Evolutionary conservation across 2,888 invertebrate genomes (phyloP).

Genomic region (Odontomyia ornata): DNA sequence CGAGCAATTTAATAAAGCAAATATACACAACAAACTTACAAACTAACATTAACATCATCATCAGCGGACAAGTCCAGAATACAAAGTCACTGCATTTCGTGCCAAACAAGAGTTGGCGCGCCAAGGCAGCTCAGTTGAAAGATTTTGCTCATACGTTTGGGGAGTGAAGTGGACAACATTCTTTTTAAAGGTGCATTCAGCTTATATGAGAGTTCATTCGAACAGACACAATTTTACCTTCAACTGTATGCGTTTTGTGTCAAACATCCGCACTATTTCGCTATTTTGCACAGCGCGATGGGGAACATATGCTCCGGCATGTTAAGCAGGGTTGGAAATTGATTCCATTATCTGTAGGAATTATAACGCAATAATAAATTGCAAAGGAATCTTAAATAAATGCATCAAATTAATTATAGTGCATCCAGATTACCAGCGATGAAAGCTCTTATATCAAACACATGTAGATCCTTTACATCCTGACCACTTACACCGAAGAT

Average conservation of each 20-base stretch:
- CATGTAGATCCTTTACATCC: too few relatives aligned
- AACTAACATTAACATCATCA: not conserved
- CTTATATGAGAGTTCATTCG: not conserved
- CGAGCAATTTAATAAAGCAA: slow-evolving; percentile 35
- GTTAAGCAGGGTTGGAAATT: too few relatives aligned
- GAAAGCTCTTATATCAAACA: too few relatives aligned
- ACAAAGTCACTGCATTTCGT: slow-evolving; percentile 39
- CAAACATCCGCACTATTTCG: not conserved
- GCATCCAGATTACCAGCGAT: not conserved
- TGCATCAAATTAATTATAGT: not conserved
- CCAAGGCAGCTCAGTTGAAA: not conserved
- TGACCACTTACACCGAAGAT: too few relatives aligned
- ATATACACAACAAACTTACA: not conserved
- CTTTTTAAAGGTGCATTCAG: slow-evolving; percentile 30
- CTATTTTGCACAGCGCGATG: too few relatives aligned
- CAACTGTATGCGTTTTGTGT: slow-evolving; percentile 37
- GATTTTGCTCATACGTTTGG: not conserved
- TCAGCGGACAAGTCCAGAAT: slow-evolving; percentile 27
- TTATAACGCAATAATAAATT: too few relatives aligned
- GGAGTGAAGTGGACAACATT: slow-evolving; percentile 33
- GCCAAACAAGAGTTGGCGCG: slow-evolving; percentile 36
- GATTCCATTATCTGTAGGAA: too few relatives aligned
- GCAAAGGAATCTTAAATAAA: too few relatives aligned
- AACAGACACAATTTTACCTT: not conserved
- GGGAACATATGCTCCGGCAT: too few relatives aligned